Base-by-base conservation (phyloP, 2,888 invertebrate genomes). In the Pelosia muscerda region DNA sequence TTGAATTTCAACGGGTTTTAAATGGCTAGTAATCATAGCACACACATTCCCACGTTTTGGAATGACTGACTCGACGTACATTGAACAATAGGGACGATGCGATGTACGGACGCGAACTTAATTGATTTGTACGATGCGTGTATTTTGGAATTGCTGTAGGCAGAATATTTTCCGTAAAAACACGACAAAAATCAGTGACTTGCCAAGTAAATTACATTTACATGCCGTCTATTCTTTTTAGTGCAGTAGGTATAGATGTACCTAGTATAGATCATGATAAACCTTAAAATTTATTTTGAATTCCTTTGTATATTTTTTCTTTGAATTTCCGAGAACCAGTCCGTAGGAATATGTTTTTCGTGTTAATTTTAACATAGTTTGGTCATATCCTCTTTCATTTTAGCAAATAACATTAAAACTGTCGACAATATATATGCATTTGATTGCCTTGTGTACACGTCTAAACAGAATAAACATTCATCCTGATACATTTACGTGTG, bases 21-120 rank as follows among this genome's bases (percentile, higher is more conserved):
- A 75, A 75, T 71, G 69, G 71, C 66, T 71, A 58, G 79, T 74
- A 78, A 79, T 81, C 76, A 78, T 75, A 76, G 71, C 70, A 72
- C 77, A 66, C 49, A 81, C 72, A 69, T 80, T 80, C 80, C 79
- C 80, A 80, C 81, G 81, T 72, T 61, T 65, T 57, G 38, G 66
- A 77, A 81, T 74, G 70, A 75, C 69, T 70, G 73, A 65, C 75
- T 72, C 69, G 57, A 69, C 68, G 68, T 68, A 65, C 65, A 31
- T 64, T 53, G 63, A 74, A 79, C 81, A 79, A 81, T 78, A 70
- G 77, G 67, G 15, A 72, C 65, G 68, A 57, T 28, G 71, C 72
- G 65, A 69, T 69, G 69, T 23, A 54, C 54, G 69, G 73, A 73
- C 75, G 66, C 59, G 49, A 67, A 75, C 15, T 68, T 78, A 78